Evolutionary conservation across 1,140 invertebrate genomes (phyloP).

Genomic region (Tyrophagus putrescentiae): DNA sequence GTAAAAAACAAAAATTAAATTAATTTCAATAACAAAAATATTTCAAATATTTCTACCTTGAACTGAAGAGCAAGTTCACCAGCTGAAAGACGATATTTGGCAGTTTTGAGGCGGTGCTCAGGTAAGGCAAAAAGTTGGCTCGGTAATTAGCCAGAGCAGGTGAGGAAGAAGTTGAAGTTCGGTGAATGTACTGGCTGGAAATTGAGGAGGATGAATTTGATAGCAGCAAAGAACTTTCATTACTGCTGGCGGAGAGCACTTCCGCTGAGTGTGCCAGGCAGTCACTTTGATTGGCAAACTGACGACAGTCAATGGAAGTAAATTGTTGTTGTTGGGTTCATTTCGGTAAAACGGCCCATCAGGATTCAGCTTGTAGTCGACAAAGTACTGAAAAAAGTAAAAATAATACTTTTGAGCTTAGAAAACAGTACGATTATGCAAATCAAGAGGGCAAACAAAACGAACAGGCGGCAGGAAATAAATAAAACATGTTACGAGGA

Average conservation of each 20-base stretch:
- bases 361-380: conserved; percentile 61
- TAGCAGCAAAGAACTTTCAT: no score
- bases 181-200: no score
- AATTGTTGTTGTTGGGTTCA: conserved; percentile 33
- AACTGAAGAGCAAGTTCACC: conserved; percentile 14
- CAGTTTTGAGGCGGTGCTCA: conserved; percentile 8
- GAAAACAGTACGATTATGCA: background rate
- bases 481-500: no score
- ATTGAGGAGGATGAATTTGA: no score
- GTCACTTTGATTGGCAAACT: no score
- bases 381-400: conserved; percentile 57
- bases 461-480: no score
- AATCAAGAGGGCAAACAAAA: no score
- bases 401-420: background rate
- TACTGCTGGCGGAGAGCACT: no score
- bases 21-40: background rate
- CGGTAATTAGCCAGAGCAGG: conserved; percentile 4
- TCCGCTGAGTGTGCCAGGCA: no score
- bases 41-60: conserved; percentile 2
- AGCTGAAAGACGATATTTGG: conserved; percentile 18
- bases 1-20: background rate
- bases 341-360: no score
- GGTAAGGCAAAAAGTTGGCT: conserved; percentile 6
- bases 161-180: conserved; percentile 28
- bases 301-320: no score